Percentiles rank a stretch among this genome's conserved stretches.
phyloP scores from a whole-genome alignment of 2,888 invertebrate species.

The Epistrophella euchroma region DNA sequence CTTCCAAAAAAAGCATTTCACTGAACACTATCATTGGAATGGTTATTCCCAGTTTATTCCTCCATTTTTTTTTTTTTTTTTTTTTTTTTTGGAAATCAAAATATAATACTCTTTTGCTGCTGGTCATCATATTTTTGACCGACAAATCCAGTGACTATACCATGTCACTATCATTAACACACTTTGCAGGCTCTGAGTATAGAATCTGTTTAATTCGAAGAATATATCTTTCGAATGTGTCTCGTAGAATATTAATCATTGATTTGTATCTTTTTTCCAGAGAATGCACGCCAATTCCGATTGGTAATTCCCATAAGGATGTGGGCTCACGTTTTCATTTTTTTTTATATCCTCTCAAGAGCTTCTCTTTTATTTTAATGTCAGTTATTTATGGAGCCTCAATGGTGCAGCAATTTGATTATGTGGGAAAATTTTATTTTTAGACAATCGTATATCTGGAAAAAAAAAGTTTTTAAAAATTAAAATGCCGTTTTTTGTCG shows the following conservation, averaged over 20 bases:
- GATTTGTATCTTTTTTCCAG: conserved; percentile 66
- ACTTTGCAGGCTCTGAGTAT: conserved; percentile 26
- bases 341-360: conserved; percentile 18
- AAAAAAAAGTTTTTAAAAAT: not conserved
- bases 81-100: not conserved
- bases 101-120: conserved; percentile 4
- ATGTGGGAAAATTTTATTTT: conserved; percentile 52
- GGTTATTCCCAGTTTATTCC: not conserved
- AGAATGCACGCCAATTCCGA: conserved; percentile 47
- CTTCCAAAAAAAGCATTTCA: conserved; percentile 37
- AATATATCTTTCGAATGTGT: conserved; percentile 41
- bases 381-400: conserved; percentile 59
- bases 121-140: conserved; percentile 42
- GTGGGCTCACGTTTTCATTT: conserved; percentile 52
- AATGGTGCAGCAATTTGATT: conserved; percentile 40
- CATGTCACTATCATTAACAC: conserved; percentile 61
- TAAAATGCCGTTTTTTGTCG: not conserved
- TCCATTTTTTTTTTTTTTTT: no score
- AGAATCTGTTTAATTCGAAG: conserved; percentile 2
- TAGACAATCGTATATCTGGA: conserved; percentile 26
- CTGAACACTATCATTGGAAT: not conserved
- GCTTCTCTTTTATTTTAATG: conserved; percentile 21
- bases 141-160: not conserved
- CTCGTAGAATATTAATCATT: conserved; percentile 61
- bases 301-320: not conserved